Percentiles rank a stretch among this genome's conserved stretches.
Conservation (phyloP, 2,888 invertebrate genomes). For the Tetragonisca angustula region DNA sequence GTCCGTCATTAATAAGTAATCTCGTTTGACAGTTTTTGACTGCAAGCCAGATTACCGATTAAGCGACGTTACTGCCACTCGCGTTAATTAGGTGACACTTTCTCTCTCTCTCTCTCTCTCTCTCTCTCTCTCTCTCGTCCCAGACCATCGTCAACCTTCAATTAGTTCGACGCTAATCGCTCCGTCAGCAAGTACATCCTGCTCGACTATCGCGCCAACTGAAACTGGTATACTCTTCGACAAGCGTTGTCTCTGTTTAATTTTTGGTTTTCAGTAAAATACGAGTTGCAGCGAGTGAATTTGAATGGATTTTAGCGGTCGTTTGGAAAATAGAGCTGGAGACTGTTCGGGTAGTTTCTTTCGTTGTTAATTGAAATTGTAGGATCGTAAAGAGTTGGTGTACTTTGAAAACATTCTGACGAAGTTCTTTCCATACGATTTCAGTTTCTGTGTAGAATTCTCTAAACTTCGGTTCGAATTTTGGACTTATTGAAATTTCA, state of each 20-base stretch:
- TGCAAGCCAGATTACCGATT: constrained; percentile 48
- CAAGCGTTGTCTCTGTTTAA: neutral
- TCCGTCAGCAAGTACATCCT: constrained; percentile 49
- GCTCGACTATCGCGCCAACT: constrained; percentile 15
- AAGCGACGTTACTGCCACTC: constrained; percentile 53
- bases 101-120: constrained; percentile 60
- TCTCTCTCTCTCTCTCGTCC: constrained; percentile 62
- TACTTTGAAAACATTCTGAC: no score
- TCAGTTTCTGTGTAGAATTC: no score
- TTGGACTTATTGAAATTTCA: no score
- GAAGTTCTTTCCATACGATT: no score
- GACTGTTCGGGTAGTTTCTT: neutral
- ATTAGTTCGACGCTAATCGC: constrained; percentile 57
- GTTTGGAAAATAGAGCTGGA: neutral
- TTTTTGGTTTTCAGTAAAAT: neutral
- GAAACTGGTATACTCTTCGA: neutral
- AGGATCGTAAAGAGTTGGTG: no score
- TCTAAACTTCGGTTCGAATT: no score
- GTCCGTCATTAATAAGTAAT: constrained; percentile 65
- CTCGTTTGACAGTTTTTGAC: constrained; percentile 40
- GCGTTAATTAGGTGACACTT: constrained; percentile 66
- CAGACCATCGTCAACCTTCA: constrained; percentile 55
- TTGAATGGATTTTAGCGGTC: neutral
- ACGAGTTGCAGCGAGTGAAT: neutral
- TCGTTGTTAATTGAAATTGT: neutral